phyloP scores from a whole-genome alignment of 2,888 invertebrate species.

The Cantharis rustica region DNA sequence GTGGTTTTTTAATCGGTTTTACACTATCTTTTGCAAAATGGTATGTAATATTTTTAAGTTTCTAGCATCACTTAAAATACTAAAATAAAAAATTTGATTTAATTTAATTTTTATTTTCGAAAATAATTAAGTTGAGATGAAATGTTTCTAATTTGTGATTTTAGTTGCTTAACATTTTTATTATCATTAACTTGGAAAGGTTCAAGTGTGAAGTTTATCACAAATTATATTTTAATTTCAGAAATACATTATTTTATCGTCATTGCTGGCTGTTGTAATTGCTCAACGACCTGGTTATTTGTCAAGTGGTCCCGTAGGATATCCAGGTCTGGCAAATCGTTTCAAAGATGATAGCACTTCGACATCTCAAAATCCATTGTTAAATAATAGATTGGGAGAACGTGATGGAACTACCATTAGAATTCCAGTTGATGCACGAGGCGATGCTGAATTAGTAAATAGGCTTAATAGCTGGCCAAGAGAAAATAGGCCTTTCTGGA shows the following conservation, averaged over 20 bases:
- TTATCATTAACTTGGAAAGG: neutral
- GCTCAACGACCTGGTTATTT: slow-evolving; percentile 72
- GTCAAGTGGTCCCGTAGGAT: slow-evolving; percentile 62
- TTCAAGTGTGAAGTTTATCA: slow-evolving; percentile 16
- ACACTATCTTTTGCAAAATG: neutral
- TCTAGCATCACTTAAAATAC: neutral
- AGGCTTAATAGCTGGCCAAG: slow-evolving; percentile 67
- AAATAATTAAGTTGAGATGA: too few species aligned
- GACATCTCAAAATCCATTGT: slow-evolving; percentile 33
- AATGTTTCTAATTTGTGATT: neutral
- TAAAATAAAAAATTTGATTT: too few species aligned
- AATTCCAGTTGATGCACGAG: slow-evolving; percentile 69
- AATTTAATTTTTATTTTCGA: neutral
- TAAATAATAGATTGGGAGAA: slow-evolving; percentile 62
- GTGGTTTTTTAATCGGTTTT: neutral
- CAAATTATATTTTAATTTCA: slow-evolving; percentile 10
- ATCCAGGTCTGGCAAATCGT: slow-evolving; percentile 60
- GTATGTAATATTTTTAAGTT: neutral
- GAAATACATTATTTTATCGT: slow-evolving; percentile 30
- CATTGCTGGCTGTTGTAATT: slow-evolving; percentile 34
- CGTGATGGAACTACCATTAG: slow-evolving; percentile 31
- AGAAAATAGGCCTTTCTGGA: slow-evolving; percentile 76
- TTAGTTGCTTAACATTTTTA: neutral
- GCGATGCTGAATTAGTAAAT: slow-evolving; percentile 65
- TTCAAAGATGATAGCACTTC: slow-evolving; percentile 43